These are phyloP conservation scores for Dicyrtoma fusca DNA, from an alignment of 2,888 invertebrate species.

Conservation along the genomic window DNA sequence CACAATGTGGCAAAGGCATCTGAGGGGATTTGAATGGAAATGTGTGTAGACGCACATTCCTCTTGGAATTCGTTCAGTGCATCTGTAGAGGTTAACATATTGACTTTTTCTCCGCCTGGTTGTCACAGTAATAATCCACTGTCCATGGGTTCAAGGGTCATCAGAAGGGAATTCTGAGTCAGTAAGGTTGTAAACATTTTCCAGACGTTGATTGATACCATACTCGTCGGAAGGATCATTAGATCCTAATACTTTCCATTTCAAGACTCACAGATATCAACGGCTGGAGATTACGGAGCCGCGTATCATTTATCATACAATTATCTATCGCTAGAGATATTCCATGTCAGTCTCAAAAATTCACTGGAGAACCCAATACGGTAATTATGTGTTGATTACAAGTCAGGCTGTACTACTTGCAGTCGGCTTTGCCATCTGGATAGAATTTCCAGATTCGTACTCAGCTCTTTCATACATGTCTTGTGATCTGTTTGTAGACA, in stretches of 20 bases:
- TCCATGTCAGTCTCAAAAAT: neutral
- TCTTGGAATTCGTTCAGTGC: neutral
- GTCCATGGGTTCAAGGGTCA: conserved; percentile 14
- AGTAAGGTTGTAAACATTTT: conserved; percentile 12
- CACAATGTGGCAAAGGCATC: neutral
- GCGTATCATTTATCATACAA: conserved; percentile 33
- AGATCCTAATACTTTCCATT: conserved; percentile 19
- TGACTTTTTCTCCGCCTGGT: neutral
- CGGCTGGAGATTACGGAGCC: neutral
- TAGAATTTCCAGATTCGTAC: neutral
- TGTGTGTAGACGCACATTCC: neutral
- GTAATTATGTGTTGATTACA: conserved; percentile 9
- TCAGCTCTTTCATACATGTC: neutral
- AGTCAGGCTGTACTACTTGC: too few species aligned
- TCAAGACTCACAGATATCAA: neutral
- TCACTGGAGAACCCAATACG: neutral
- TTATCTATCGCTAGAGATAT: conserved; percentile 22
- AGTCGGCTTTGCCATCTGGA: neutral
- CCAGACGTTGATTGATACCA: conserved; percentile 19
- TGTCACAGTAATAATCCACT: neutral
- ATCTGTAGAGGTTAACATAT: neutral
- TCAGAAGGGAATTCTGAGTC: conserved; percentile 3
- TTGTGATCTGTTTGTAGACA: too few species aligned
- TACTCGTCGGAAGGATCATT: conserved; percentile 8
- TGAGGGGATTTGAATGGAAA: neutral